A percentile compares a stretch with the other conserved stretches of the same genome.
Conservation (phyloP, 2,113 vertebrate species). For the Felis catus region F.catus_Fca126_mat1.0 CM031413.1:44993501-44994000, state of each 20-base stretch:
- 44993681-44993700: not conserved
- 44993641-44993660: not conserved
- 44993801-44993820: not conserved
- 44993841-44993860: not conserved
- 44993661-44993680: fast-evolving
- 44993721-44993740: not conserved
- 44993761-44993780: not conserved
- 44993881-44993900: not conserved
- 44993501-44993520: no score
- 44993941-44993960: not conserved
- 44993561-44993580: not conserved
- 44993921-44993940: fast-evolving
- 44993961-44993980: not conserved
- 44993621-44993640: not conserved
- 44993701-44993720: not conserved
- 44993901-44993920: not conserved
- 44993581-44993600: not conserved
- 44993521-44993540: not conserved
- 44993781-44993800: not conserved
- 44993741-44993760: not conserved
- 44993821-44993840: not conserved
- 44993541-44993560: not conserved
- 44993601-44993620: not conserved
- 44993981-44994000: not conserved
- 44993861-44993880: no score